A percentile compares a stretch with the other conserved stretches of the same genome.
Conservation (phyloP, 2,797 vertebrate genomes). For the Xenentodon cancila region DNA sequence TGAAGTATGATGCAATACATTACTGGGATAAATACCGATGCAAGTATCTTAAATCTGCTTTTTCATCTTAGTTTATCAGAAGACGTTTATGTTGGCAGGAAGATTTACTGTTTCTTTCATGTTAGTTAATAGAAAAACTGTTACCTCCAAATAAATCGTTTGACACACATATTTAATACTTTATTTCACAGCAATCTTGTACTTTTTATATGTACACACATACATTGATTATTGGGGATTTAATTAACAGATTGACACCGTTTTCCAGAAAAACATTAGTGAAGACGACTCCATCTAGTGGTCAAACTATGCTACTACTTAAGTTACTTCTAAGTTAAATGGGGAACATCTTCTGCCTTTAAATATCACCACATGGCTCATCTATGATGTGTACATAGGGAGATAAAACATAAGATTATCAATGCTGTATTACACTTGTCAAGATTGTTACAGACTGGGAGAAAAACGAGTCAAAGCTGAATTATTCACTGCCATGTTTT, state of each 20-base stretch:
- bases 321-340: background rate
- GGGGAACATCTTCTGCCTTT: background rate
- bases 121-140: background rate
- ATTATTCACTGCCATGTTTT: conserved; percentile 16
- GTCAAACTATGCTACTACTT: conserved; percentile 17
- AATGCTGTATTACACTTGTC: background rate
- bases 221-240: conserved; percentile 10
- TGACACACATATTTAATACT: conserved; percentile 23
- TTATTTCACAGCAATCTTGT: conserved; percentile 45
- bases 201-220: conserved; percentile 33
- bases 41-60: conserved; percentile 13
- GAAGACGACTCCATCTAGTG: conserved; percentile 66
- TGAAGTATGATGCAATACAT: conserved; percentile 26
- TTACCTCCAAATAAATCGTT: conserved; percentile 17
- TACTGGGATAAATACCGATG: conserved; percentile 37
- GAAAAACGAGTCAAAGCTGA: background rate
- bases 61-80: conserved; percentile 4
- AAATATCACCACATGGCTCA: background rate
- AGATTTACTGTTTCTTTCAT: conserved; percentile 9
- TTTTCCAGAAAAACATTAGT: background rate
- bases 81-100: conserved; percentile 17
- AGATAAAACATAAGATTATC: too few relatives aligned
- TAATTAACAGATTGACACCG: conserved; percentile 10
- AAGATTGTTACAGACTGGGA: background rate
- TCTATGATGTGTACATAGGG: conserved; percentile 10